Evolutionary conservation across 2,888 invertebrate species (phyloP), one percentile per base, ranked within the genome.

Genomic region (Callyntrura sp.): DNA sequence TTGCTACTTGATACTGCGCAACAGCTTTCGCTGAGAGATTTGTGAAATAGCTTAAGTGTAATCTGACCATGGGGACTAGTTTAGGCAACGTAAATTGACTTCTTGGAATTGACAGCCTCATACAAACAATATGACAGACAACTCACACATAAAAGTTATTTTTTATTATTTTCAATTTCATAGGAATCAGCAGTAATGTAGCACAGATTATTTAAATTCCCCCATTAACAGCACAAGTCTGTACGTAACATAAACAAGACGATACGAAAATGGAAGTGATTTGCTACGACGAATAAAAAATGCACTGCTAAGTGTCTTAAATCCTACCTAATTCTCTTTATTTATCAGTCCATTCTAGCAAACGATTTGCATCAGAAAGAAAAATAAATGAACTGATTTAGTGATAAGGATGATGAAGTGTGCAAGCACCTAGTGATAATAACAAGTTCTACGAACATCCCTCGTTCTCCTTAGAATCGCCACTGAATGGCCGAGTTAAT

Each of bases 51-150:
- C 8, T 60, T 9, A n/a, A 60, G 9, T 14, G 28, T 73, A 48
- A 45, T 23, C 73, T 73, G 73, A 6, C 73, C 48, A 73, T 73
- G 23, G 25, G 6, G 48, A 48, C 48, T 68, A 43, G 8, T 73
- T 4, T 25, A 62, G 60, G 23, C 68, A 43, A 0, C 4, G 5
- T 14, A 43, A 17, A 60, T 48, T 23, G 12, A 48, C 48, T 73
- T 73, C 73, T 73, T 48, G 73, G 73, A 73, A 73, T 8, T 73
- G 73, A 73, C 48, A 73, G 68, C 68, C 17, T 43, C 17, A n/a
- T 14, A n/a, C 51, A 51, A 51, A 51, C 51, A 51, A 51, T 14
- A 2, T 35, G 35, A 35, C 35, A 35, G 35, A 35, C 35, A 35
- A 35, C 35, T 35, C 35, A 35, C 6, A 35, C 35, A 35, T 35